phyloP scores from a whole-genome alignment of 2,797 vertebrate genomes.

The Sebastes matsubarae region DNA sequence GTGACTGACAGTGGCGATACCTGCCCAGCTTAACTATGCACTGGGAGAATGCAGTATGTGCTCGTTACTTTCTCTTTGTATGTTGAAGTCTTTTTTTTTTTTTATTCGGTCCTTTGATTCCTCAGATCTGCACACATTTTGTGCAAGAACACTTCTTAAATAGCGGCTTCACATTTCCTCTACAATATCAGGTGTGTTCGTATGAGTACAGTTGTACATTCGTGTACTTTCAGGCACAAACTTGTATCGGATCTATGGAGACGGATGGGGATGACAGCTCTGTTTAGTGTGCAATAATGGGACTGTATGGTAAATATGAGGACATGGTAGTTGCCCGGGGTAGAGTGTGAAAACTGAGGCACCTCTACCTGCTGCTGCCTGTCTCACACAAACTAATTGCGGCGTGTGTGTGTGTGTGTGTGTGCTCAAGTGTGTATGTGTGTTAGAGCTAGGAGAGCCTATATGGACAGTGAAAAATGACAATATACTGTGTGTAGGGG shows the following conservation, averaged over 20 bases:
- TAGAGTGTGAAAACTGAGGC: conserved; percentile 37
- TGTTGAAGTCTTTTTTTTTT: not conserved
- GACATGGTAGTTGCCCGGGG: conserved; percentile 14
- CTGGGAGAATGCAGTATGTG: conserved; percentile 14
- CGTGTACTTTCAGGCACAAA: not conserved
- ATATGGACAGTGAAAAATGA: conserved; percentile 10
- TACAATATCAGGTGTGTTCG: not conserved
- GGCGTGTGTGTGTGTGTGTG: not conserved
- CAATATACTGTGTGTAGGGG: not conserved
- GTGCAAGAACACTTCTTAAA: not conserved
- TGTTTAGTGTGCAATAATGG: conserved; percentile 29
- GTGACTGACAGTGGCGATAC: conserved; percentile 27
- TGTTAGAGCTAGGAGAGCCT: not conserved
- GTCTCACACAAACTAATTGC: conserved; percentile 32
- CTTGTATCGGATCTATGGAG: not conserved
- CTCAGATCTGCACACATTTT: not conserved
- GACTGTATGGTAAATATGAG: conserved; percentile 18
- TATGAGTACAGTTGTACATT: not conserved
- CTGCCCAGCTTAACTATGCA: conserved; percentile 10
- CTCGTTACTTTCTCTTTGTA: not conserved
- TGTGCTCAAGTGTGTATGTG: not conserved
- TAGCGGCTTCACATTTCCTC: not conserved
- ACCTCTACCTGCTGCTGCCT: conserved; percentile 63
- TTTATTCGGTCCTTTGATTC: not conserved
- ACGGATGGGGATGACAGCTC: not conserved